Evolutionary conservation across 2,113 vertebrate genomes (phyloP).

Genomic region (Corythornis cristatus): DNA sequence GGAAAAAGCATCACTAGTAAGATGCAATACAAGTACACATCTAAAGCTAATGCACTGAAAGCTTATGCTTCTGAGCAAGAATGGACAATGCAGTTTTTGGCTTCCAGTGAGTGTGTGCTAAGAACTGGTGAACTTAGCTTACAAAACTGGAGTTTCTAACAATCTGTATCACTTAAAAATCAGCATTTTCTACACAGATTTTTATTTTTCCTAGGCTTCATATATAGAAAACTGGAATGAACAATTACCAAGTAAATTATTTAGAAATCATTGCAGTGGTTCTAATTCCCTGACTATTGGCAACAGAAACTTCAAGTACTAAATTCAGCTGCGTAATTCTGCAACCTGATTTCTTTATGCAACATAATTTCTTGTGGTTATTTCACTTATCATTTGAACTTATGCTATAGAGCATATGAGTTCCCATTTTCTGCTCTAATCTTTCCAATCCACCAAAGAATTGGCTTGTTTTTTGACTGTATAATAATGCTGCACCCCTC

Average conservation of each 20-base stretch:
- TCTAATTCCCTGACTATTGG: not conserved
- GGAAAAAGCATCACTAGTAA: not conserved
- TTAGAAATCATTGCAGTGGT: not conserved
- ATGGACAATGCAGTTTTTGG: not conserved
- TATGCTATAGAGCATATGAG: not conserved
- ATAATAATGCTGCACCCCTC: not conserved
- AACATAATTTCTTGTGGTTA: not conserved
- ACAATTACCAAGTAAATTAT: not conserved
- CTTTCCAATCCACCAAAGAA: not conserved
- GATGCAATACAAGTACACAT: not conserved
- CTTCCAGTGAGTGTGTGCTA: not conserved
- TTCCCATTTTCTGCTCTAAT: not conserved
- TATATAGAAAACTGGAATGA: not conserved
- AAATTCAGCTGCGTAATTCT: not conserved
- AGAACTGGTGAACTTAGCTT: not conserved
- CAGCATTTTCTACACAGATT: not conserved
- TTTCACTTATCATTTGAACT: not conserved
- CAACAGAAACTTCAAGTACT: not conserved
- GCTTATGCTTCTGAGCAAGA: not conserved
- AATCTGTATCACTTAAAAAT: not conserved
- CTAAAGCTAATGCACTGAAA: not conserved
- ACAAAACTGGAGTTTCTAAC: not conserved
- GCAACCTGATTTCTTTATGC: not conserved
- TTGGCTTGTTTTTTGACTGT: not conserved
- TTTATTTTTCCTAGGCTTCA: not conserved